A percentile compares a stretch with the other conserved stretches of the same genome.
phyloP scores from a whole-genome alignment of 1,140 invertebrate species.

The Holotrichia oblita region DNA sequence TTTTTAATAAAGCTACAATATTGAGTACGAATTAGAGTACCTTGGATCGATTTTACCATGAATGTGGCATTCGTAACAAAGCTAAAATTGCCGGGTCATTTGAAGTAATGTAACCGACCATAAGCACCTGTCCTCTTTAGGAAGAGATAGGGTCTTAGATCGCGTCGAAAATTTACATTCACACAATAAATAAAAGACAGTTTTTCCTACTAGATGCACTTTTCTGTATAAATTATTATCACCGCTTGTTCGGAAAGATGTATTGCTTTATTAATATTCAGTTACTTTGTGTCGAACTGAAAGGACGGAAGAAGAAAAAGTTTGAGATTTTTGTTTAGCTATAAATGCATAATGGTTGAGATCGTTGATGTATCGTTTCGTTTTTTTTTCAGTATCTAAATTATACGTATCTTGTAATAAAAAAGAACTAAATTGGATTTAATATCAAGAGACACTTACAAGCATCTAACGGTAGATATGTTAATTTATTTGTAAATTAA shows the following conservation, averaged over 20 bases:
- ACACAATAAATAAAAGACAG: constrained; percentile 36
- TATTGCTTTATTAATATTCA: constrained; percentile 40
- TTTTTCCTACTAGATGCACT: constrained; percentile 38
- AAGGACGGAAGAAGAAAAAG: constrained; percentile 30
- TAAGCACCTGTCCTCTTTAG: constrained; percentile 36
- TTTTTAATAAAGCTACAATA: too few relatives aligned
- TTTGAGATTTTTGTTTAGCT: neutral
- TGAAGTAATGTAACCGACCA: constrained; percentile 36
- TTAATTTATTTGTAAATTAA: too few relatives aligned
- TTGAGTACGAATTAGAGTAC: too few relatives aligned
- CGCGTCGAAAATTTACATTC: constrained; percentile 39
- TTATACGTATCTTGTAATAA: neutral
- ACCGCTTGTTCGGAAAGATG: constrained; percentile 34
- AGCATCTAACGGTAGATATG: too few relatives aligned
- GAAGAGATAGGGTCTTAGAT: constrained; percentile 12
- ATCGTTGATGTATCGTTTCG: neutral
- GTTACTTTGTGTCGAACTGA: constrained; percentile 37
- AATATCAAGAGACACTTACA: too few relatives aligned
- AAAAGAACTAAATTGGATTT: neutral
- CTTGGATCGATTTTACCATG: too few relatives aligned
- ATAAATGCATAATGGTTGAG: neutral
- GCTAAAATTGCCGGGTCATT: constrained; percentile 32
- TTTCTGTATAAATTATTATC: constrained; percentile 38
- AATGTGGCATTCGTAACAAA: too few relatives aligned
- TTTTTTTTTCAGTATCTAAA: neutral